Evolutionary conservation across 1,140 invertebrate species (phyloP), one percentile per base, ranked within the genome.

Genomic region (Ceratina japonica): DNA sequence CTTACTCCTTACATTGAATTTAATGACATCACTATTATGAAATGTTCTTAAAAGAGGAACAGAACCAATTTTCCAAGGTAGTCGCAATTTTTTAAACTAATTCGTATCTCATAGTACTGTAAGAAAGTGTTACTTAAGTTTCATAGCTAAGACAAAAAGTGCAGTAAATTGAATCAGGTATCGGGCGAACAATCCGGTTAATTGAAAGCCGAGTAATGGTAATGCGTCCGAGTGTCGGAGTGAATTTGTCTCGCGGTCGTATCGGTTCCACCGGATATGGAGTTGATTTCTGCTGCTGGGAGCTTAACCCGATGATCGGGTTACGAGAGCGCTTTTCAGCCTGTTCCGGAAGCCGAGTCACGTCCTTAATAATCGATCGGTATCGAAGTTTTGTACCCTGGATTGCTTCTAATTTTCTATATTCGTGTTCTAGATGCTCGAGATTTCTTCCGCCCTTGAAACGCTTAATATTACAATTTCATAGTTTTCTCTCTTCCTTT

Each of bases 351-450:
- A 71, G 15, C 58, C 59, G n/a, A 54, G 68, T 77, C 68, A 72
- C 75, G 75, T 77, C 31, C 59, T 69, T 71, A 77, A 77, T 77
- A 77, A 77, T 70, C 58, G 68, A 72, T 70, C 58, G 68, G 61
- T 37, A 18, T 75, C 24, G 16, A 62, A 54, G 44, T 65, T 66
- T n/a, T 44, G 62, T 58, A 24, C 51, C 27, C 18, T 5, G 22
- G 8, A 22, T 24, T 16, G 4, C 51, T 62, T 49, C 37, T 24
- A 22, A 75, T 75, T 75, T 75, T 66, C 51, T 54, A 66, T 24
- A 58, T 44, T 66, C 24, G 22, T 0, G 10, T 0, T 0, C 1
- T 20, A 44, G 54, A 49, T 49, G 10, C 0, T 1, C 3, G 49
- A 44, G 54, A 49, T 49, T 73, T 73, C 49, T 73, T 73, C 44